These are phyloP conservation scores for Nebria ingens DNA, from an alignment of 1,140 invertebrate genomes.

Conservation along the genomic window DNA sequence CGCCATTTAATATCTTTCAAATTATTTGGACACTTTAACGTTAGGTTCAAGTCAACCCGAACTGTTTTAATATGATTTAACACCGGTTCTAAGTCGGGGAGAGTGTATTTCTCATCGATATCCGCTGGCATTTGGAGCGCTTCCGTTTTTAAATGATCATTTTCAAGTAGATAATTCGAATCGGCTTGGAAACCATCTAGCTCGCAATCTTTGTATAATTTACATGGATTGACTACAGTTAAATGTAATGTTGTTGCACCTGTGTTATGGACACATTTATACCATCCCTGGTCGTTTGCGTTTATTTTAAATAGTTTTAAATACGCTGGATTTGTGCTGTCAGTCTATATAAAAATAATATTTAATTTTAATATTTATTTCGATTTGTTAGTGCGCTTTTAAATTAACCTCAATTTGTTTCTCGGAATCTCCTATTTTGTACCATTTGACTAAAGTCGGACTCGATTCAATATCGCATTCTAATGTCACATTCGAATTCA, in stretches of 20 bases:
- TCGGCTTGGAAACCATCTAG: not conserved
- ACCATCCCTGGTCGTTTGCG: not conserved
- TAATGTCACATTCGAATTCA: not conserved
- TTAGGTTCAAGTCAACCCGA: not conserved
- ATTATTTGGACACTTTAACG: not conserved
- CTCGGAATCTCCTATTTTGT: not conserved
- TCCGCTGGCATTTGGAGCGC: not conserved
- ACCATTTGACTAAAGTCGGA: not conserved
- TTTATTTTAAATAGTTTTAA: not conserved
- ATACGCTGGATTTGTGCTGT: not conserved
- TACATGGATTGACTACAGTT: not conserved
- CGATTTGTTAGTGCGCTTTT: not conserved
- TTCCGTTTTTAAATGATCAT: not conserved
- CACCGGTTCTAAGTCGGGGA: not conserved
- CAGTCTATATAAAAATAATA: not conserved
- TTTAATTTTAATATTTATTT: not conserved
- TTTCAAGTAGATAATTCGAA: not conserved
- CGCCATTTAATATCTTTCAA: not conserved
- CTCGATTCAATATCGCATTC: not conserved
- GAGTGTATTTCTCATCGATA: not conserved
- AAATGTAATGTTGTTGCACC: not conserved
- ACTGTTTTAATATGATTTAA: not conserved
- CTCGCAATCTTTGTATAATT: not conserved
- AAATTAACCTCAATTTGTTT: not conserved
- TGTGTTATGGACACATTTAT: conserved; percentile 1